A percentile compares a stretch with the other conserved stretches of the same genome.
Conservation (phyloP, 2,113 vertebrate species). For the Cololabis saira region DNA sequence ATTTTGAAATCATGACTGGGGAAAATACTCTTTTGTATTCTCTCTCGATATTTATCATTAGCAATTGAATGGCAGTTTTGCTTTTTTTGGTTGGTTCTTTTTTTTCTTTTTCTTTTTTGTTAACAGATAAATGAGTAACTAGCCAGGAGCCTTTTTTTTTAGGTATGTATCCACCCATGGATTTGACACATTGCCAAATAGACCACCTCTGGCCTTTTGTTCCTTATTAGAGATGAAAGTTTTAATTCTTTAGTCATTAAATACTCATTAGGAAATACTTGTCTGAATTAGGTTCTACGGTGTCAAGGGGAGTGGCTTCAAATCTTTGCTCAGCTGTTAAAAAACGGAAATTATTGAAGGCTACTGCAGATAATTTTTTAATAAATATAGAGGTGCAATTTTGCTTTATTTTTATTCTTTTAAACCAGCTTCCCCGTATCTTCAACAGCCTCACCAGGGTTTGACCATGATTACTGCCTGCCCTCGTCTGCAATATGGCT, state of each 20-base stretch:
- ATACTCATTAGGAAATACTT: conserved; percentile 20
- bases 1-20: conserved; percentile 11
- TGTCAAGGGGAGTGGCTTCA: conserved; percentile 49
- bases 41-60: background rate
- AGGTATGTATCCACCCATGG: background rate
- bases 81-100: too few relatives aligned
- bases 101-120: too few relatives aligned
- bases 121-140: too few relatives aligned
- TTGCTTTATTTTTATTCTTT: conserved; percentile 69
- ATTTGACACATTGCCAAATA: background rate
- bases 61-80: too few relatives aligned
- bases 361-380: conserved; percentile 21
- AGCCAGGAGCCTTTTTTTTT: too few relatives aligned
- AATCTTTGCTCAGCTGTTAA: conserved; percentile 31
- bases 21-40: conserved; percentile 3
- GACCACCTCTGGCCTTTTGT: background rate
- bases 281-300: conserved; percentile 62
- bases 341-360: conserved; percentile 20
- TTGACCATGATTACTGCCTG: conserved; percentile 86
- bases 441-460: conserved; percentile 81
- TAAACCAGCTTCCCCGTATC: conserved; percentile 80
- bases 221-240: background rate
- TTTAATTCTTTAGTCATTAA: background rate
- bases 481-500: conserved; percentile 79
- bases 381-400: conserved; percentile 52